phyloP scores from a whole-genome alignment of 1,140 invertebrate genomes.

The Gonatopus flavifemur region DNA sequence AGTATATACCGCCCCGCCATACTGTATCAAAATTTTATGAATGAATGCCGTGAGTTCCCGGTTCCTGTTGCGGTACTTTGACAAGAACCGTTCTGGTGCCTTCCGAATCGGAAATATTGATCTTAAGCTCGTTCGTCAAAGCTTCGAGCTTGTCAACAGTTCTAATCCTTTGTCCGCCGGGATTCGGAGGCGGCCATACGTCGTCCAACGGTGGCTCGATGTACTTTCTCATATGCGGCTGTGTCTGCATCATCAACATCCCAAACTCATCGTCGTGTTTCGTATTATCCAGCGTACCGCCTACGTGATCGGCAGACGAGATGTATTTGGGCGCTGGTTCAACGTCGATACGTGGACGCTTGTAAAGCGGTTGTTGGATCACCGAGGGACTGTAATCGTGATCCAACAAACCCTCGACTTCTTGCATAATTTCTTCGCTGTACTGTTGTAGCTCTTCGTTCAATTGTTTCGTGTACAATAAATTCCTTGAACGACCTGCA shows the following conservation, averaged over 20 bases:
- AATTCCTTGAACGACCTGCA: conserved; percentile 54
- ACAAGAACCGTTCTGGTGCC: conserved; percentile 47
- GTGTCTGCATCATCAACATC: conserved; percentile 22
- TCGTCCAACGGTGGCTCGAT: conserved; percentile 55
- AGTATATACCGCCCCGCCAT: no score
- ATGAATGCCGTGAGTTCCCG: no score
- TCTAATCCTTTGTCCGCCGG: conserved; percentile 19
- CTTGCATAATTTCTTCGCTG: conserved; percentile 47
- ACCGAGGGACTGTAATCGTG: conserved; percentile 57
- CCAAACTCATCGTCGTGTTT: no score
- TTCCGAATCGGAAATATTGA: conserved; percentile 49
- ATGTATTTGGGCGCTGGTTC: conserved; percentile 26
- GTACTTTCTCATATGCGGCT: conserved; percentile 32
- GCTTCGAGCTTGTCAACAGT: conserved; percentile 39
- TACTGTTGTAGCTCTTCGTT: conserved; percentile 53
- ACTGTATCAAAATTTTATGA: no score
- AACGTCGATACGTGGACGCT: conserved; percentile 38
- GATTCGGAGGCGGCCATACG: conserved; percentile 51
- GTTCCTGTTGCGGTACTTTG: conserved; percentile 47
- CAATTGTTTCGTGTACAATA: conserved; percentile 51
- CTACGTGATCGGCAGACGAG: conserved; percentile 28
- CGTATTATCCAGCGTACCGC: conserved; percentile 19
- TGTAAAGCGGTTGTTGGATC: conserved; percentile 42
- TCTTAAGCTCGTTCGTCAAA: conserved; percentile 46
- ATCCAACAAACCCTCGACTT: conserved; percentile 48